phyloP scores from a whole-genome alignment of 2,888 invertebrate genomes.

The Drosophila affinis region DNA sequence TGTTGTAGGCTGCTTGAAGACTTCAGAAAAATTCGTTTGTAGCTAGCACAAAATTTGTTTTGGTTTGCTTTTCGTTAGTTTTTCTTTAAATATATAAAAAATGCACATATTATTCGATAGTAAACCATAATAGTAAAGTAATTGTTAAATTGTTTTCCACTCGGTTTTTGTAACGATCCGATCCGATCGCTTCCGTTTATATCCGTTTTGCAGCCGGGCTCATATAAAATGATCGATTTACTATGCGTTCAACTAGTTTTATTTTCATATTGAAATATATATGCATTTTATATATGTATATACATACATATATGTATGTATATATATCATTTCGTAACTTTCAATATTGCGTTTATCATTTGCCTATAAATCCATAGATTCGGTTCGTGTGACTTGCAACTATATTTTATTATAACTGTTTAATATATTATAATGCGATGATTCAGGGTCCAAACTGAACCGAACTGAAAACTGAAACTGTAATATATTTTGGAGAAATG shows the following conservation, averaged over 20 bases:
- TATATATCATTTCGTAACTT: too few relatives aligned
- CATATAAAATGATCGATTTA: too few relatives aligned
- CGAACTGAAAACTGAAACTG: too few relatives aligned
- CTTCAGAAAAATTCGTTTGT: slow-evolving; percentile 52
- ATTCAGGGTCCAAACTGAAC: slow-evolving; percentile 2
- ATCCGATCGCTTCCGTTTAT: too few relatives aligned
- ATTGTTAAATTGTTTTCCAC: too few relatives aligned
- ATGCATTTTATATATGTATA: too few relatives aligned
- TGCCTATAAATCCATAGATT: slow-evolving; percentile 55
- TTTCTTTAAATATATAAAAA: slow-evolving; percentile 46
- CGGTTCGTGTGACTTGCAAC: slow-evolving; percentile 40
- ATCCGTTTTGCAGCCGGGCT: too few relatives aligned
- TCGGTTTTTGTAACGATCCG: too few relatives aligned
- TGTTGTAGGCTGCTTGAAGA: slow-evolving; percentile 49
- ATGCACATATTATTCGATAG: slow-evolving; percentile 44
- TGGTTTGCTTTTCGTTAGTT: slow-evolving; percentile 21
- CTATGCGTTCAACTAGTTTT: too few relatives aligned
- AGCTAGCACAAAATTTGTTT: slow-evolving; percentile 51
- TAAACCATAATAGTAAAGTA: slow-evolving; percentile 49
- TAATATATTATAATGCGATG: background rate
- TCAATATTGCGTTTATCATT: slow-evolving; percentile 27
- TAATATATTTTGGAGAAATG: too few relatives aligned
- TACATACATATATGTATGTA: too few relatives aligned
- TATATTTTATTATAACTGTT: slow-evolving; percentile 40
- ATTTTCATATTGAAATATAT: too few relatives aligned